A percentile compares a stretch with the other conserved stretches of the same genome.
Evolutionary conservation across 1,140 invertebrate species (phyloP).

Genomic region (Teleogryllus occipitalis): DNA sequence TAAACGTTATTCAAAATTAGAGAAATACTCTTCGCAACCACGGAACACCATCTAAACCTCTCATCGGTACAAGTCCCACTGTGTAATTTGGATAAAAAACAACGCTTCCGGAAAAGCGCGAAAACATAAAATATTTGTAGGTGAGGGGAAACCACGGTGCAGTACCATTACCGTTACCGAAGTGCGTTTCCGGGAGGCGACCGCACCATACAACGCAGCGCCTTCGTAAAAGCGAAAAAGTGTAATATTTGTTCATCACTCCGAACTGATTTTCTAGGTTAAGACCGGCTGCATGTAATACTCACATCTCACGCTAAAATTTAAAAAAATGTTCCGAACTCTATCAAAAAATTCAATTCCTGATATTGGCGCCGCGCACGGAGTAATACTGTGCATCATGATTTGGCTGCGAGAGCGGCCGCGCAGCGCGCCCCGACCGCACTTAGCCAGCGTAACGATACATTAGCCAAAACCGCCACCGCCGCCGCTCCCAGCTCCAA

Average conservation of each 20-base stretch:
- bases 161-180: too few relatives aligned
- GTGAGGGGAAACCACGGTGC: too few relatives aligned
- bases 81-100: too few relatives aligned
- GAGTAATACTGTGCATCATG: not conserved
- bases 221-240: too few relatives aligned
- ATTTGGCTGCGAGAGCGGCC: not conserved
- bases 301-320: not conserved
- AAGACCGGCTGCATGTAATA: not conserved
- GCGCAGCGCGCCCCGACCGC: not conserved
- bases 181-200: too few relatives aligned
- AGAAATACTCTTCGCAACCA: too few relatives aligned
- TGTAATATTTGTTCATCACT: not conserved
- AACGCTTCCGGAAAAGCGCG: too few relatives aligned
- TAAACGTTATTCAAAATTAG: too few relatives aligned
- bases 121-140: too few relatives aligned
- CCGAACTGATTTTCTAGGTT: not conserved
- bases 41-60: too few relatives aligned
- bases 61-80: too few relatives aligned
- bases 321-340: not conserved
- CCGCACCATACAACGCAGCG: too few relatives aligned
- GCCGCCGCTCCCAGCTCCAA: not conserved
- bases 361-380: not conserved
- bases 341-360: not conserved
- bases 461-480: not conserved
- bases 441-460: constrained; percentile 1